Percentiles rank a stretch among this genome's conserved stretches.
Conservation (phyloP, 2,888 invertebrate species). For the Adineta ricciae region DNA sequence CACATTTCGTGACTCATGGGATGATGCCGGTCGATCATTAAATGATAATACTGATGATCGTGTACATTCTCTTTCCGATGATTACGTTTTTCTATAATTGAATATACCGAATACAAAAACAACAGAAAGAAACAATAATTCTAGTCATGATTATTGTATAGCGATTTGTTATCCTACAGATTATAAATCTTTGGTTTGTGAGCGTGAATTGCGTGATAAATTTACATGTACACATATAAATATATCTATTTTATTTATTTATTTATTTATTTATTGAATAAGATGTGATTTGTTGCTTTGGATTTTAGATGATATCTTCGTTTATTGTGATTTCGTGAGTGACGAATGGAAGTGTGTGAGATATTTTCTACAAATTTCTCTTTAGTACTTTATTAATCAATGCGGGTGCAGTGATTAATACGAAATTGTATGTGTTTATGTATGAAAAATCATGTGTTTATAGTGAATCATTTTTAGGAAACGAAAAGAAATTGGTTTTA, state of each 20-base stretch:
- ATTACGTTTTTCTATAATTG: not conserved
- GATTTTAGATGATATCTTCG: not conserved
- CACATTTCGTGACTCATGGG: not conserved
- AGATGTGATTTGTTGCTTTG: not conserved
- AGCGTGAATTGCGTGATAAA: not conserved
- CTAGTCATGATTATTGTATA: not conserved
- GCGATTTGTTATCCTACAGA: not conserved
- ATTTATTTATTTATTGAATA: not conserved
- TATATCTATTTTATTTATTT: not conserved
- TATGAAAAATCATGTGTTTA: conserved; percentile 28
- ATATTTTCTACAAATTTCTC: not conserved
- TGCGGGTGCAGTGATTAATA: conserved; percentile 50
- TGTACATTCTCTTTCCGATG: not conserved
- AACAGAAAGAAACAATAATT: not conserved
- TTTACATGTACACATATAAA: not conserved
- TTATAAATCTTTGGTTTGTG: not conserved
- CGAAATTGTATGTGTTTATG: conserved; percentile 46
- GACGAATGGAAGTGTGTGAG: not conserved
- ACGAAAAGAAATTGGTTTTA: conserved; percentile 30
- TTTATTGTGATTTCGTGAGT: not conserved
- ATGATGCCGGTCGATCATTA: not conserved
- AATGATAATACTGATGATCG: not conserved
- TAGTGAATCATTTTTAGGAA: conserved; percentile 36
- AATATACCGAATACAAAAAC: not conserved
- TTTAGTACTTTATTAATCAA: conserved; percentile 54